These are phyloP conservation scores for Ochropleura plecta DNA, from an alignment of 2,888 invertebrate species.

Conservation along the genomic window DNA sequence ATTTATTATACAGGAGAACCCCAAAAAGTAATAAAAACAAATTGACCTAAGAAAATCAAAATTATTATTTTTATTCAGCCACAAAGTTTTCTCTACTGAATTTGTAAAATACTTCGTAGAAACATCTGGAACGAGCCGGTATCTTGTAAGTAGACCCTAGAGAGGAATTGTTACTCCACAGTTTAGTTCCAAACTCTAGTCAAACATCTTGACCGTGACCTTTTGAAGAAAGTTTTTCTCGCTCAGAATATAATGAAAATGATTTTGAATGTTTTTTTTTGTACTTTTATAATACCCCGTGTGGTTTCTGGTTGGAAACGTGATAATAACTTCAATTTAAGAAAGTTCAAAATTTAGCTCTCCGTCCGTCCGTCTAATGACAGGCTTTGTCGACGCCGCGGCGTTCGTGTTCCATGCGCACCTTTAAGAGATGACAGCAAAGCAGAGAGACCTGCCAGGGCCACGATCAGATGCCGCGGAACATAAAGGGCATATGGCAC, in stretches of 20 bases:
- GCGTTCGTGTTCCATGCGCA: too few species aligned
- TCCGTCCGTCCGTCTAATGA: too few species aligned
- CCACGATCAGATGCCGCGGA: too few species aligned
- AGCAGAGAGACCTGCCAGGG: too few species aligned
- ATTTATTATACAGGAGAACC: constrained; percentile 23
- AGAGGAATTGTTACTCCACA: constrained; percentile 37
- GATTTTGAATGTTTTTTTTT: constrained; percentile 3
- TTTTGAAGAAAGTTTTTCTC: constrained; percentile 22
- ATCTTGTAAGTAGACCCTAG: constrained; percentile 37
- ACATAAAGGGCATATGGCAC: too few species aligned
- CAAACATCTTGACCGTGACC: constrained; percentile 39
- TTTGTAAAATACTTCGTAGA: constrained; percentile 50
- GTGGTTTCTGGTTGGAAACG: not conserved
- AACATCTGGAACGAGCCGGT: constrained; percentile 42
- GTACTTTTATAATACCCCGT: not conserved
- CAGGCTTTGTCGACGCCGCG: too few species aligned
- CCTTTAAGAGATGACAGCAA: too few species aligned
- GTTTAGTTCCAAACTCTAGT: constrained; percentile 39
- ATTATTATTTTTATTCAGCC: constrained; percentile 43
- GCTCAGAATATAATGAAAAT: constrained; percentile 2
- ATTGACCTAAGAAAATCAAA: constrained; percentile 45
- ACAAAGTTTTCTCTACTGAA: constrained; percentile 42
- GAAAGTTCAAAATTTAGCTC: too few species aligned
- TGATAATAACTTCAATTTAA: too few species aligned
- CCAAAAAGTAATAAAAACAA: constrained; percentile 46